Evolutionary conservation across 2,113 vertebrate species (phyloP), one percentile per base, ranked within the genome.

Genomic region (Hassar affinis): DNA sequence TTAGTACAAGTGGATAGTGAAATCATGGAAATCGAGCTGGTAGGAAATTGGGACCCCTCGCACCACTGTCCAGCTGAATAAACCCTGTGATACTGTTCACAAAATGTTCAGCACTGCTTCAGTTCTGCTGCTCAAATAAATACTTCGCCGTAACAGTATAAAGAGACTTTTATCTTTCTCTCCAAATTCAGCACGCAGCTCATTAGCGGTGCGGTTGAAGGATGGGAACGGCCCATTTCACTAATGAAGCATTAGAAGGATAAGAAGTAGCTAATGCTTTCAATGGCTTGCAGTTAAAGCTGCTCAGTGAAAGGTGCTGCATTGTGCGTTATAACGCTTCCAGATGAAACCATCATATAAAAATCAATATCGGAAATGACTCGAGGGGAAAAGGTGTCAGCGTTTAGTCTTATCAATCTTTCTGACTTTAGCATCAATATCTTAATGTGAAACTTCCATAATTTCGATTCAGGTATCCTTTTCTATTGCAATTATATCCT

Each of bases 321-420:
- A 42, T 77, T 14, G 75, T 80, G 84, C 89, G 91, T 91, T 91
- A 89, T 90, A 90, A 91, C 85, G 88, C 91, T 91, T 88, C 89
- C 89, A 89, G 89, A 93, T 91, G 89, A 87, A 90, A 92, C 79
- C 88, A 85, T 92, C 85, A 89, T 92, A 87, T 89, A 49, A 85
- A 93, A 93, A 93, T 93, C 93, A 92, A 93, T 93, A 86, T n/a
- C 77, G 87, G 75, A 88, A 81, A 80, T 91, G 87, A 75, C 85
- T 79, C 84, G 86, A 87, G 84, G 30, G 18, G 33, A 30, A 56
- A 80, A 87, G 88, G 85, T 86, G 90, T 92, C 89, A 86, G 88
- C 84, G 78, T 85, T 91, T 89, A 90, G 86, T 82, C 81, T 88
- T 85, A 92, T 91, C 86, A 90, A 89, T 91, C 89, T 76, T 86